phyloP scores from a whole-genome alignment of 2,888 invertebrate genomes.

The Aphelenchoides bicaudatus region DNA sequence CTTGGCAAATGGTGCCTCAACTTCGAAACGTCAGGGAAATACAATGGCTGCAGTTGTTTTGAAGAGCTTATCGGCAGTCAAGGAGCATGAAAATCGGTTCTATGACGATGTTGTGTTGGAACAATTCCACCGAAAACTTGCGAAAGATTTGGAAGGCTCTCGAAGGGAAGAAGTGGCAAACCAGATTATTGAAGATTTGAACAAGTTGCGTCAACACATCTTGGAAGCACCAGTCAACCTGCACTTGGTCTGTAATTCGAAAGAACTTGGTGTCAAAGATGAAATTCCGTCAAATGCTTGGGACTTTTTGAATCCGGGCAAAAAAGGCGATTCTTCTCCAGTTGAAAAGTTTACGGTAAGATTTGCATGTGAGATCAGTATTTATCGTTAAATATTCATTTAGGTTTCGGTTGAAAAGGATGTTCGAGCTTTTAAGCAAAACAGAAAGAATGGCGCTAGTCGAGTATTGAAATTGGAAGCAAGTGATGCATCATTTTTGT shows the following conservation, averaged over 20 bases:
- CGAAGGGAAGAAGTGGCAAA: conserved; percentile 32
- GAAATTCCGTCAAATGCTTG: neutral
- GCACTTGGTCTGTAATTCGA: conserved; percentile 44
- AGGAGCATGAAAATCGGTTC: conserved; percentile 46
- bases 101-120: conserved; percentile 47
- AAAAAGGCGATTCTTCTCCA: neutral
- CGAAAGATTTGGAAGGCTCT: conserved; percentile 25
- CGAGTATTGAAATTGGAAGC: conserved; percentile 40
- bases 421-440: conserved; percentile 16
- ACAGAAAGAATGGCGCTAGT: neutral
- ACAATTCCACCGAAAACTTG: conserved; percentile 39
- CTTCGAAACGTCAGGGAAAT: conserved; percentile 73
- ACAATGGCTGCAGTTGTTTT: conserved; percentile 66
- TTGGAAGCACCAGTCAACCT: conserved; percentile 43
- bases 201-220: conserved; percentile 40
- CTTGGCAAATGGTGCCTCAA: conserved; percentile 76
- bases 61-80: conserved; percentile 7
- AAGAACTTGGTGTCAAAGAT: conserved; percentile 16
- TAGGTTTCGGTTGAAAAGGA: conserved; percentile 18
- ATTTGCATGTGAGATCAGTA: conserved; percentile 1
- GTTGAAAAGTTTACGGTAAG: neutral
- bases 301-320: conserved; percentile 2
- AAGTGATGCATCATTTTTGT: conserved; percentile 44
- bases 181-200: conserved; percentile 39
- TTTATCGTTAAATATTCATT: conserved; percentile 1